Evolutionary conservation across 2,797 vertebrate genomes (phyloP), one percentile per base, ranked within the genome.

Genomic region (Eulemur coronatus): DNA sequence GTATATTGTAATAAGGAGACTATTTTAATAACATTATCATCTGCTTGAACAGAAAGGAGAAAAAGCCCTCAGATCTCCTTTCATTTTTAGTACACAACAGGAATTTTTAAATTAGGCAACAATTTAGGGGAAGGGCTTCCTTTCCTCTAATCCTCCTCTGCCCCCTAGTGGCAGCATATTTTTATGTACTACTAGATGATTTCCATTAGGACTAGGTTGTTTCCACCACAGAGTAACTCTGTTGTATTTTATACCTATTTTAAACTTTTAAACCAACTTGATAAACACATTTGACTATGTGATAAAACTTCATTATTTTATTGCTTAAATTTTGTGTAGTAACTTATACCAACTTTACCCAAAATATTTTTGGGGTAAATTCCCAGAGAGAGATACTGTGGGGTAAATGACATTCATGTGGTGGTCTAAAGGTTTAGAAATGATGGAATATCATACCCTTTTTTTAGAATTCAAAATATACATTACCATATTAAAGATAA

Each of bases 1-100:
- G 14, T 50, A 50, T 50, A 82, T 87, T 86, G 52, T 22, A 97
- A 35, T 82, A 95, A 97, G 70, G 28, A 81, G 35, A 89, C 72
- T 85, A 76, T 75, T 96, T 98, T 95, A 97, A 89, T 88, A 95
- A 84, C n/a, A 87, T 97, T 81, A 96, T 94, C 91, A 91, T 86
- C 76, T 94, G 22, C 94, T 86, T 96, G 79, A 88, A 94, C 61
- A 91, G 26, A 79, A 61, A 91, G 63, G 10, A 91, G 0, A 76
- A 70, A 84, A 84, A 89, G 35, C 43, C 38, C 4, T 97, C 20
- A 73, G 84, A 89, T 41, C 15, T 95, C 65, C 57, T 86, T 97
- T 88, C 59, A 79, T 91, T 96, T 92, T 92, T 84, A 90, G 50
- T 38, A 91, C 63, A 72, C 46, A 96, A 46, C 35, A 50, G 35